Evolutionary conservation across 2,797 vertebrate genomes (phyloP), one percentile per base, ranked within the genome.

Genomic region (Triplophysa bombifrons): DNA sequence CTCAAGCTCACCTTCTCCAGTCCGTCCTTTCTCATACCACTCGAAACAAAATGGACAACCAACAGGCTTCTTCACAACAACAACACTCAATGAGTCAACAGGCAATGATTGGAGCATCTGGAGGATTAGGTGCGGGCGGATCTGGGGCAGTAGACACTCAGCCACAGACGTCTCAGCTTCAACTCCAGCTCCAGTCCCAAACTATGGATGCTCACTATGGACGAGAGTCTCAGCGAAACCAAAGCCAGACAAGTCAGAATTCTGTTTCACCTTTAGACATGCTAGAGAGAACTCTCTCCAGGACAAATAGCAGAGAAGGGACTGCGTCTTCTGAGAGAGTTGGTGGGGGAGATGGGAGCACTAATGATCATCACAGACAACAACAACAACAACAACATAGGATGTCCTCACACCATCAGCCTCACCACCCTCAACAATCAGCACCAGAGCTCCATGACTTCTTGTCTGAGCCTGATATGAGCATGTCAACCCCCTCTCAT

Each of bases 11-110:
- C 71, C 90, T 96, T 86, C 91, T 96, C 46, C 95, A 95, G 50
- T 95, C 96, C 0, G 95, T 95, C 69, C 94, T 96, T 51, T 96
- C 95, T 22, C 95, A 96, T n/a, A 92, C 94, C 0, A 84, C 91
- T 19, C 86, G 64, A 76, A 87, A 86, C 66, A 93, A 94, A 81
- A 90, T 93, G 85, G 93, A 94, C 16, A 67, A 87, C 76, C 90
- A 91, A 50, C 90, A 89, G 81, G 72, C 84, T 27, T 46, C 88
- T n/a, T 38, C 83, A 12, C 89, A 90, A 72, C 88, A 85, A 27
- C 91, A 85, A 27, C 91, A 93, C 72, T 74, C 90, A 20, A 81
- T 93, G 83, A 88, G 80, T 51, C 92, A 93, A 69, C 90, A 90
- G 74, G 76, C 84, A 46, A 88, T 93, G 84, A 90, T 93, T 84